A percentile compares a stretch with the other conserved stretches of the same genome.
phyloP scores from a whole-genome alignment of 2,797 vertebrate genomes.

The Alcedo quadribrachys region DNA sequence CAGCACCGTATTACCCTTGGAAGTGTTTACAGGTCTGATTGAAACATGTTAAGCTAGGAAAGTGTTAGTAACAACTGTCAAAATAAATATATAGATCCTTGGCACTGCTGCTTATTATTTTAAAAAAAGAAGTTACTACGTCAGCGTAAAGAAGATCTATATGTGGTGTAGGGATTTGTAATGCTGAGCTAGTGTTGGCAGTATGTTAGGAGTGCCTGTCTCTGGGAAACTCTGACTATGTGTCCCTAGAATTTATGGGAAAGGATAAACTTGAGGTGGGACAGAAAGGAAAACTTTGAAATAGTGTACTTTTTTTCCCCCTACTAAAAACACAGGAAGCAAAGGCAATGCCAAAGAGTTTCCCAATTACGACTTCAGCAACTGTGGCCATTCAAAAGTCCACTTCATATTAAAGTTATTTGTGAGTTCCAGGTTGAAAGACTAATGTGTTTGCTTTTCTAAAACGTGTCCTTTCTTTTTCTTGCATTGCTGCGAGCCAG shows the following conservation, averaged over 20 bases:
- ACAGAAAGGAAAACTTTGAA: background rate
- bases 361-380: background rate
- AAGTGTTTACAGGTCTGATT: background rate
- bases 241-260: background rate
- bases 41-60: background rate
- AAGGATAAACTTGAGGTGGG: background rate
- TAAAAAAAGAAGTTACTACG: background rate
- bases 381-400: background rate
- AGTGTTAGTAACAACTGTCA: background rate
- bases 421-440: background rate
- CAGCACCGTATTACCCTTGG: background rate
- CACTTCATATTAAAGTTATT: background rate
- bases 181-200: background rate
- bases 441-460: background rate
- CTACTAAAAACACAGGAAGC: background rate
- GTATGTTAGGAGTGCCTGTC: background rate
- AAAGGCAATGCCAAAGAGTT: background rate
- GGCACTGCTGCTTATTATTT: background rate
- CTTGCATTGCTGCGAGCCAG: background rate
- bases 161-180: background rate
- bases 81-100: background rate
- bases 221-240: background rate
- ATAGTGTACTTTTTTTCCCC: accelerated
- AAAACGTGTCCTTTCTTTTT: background rate
- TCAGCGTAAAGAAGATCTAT: background rate